Evolutionary conservation across 2,113 vertebrate genomes (phyloP).

Genomic region (Sinocyclocheilus rhinocerous): DNA sequence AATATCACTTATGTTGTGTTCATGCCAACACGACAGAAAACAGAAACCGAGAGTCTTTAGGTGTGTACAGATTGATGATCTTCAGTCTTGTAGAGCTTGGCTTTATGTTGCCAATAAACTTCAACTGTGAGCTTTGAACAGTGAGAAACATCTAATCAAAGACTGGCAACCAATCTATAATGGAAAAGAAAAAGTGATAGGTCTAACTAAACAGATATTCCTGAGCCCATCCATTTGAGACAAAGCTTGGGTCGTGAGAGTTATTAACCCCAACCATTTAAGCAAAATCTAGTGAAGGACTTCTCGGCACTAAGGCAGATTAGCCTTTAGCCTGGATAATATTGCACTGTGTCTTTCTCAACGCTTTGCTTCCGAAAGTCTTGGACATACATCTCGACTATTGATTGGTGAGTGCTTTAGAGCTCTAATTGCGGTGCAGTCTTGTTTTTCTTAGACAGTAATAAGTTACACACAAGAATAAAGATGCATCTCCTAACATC

Average conservation of each 20-base stretch:
- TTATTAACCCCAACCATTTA: slow-evolving; percentile 46
- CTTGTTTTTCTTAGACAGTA: slow-evolving; percentile 76
- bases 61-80: neutral
- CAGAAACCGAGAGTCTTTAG: neutral
- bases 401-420: slow-evolving; percentile 72
- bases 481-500: slow-evolving; percentile 77
- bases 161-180: neutral
- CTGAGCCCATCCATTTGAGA: neutral
- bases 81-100: neutral
- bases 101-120: neutral
- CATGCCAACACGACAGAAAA: neutral
- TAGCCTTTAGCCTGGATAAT: slow-evolving; percentile 73
- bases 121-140: neutral
- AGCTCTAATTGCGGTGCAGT: slow-evolving; percentile 75
- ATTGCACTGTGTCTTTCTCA: slow-evolving; percentile 64
- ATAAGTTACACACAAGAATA: slow-evolving; percentile 79
- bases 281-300: slow-evolving; percentile 54
- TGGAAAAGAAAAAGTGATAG: neutral
- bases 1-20: neutral
- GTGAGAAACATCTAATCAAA: neutral
- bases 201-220: neutral
- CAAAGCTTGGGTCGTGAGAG: slow-evolving; percentile 25
- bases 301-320: slow-evolving; percentile 63
- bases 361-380: slow-evolving; percentile 72
- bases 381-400: slow-evolving; percentile 73